Conservation (phyloP, 2,888 invertebrate genomes). For the Meliscaeva auricollis region DNA sequence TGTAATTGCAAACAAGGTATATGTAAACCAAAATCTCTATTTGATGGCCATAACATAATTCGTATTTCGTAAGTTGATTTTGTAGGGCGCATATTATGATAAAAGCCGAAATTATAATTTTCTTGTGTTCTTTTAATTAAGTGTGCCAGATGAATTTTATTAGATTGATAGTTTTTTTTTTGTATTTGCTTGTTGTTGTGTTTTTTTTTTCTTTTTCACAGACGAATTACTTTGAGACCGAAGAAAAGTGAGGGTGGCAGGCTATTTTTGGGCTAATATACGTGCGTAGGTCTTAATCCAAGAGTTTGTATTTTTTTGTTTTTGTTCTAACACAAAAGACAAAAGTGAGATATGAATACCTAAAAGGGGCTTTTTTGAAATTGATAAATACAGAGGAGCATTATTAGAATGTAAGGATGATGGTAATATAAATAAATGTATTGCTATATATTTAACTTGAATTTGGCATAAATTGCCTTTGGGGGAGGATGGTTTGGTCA, state of each 20-base stretch:
- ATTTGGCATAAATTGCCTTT: conserved; percentile 14
- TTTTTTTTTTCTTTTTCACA: conserved; percentile 29
- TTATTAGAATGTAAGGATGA: not conserved
- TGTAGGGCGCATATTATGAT: conserved; percentile 26
- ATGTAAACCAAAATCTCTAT: not conserved
- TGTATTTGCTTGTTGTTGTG: not conserved
- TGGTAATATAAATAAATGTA: conserved; percentile 22
- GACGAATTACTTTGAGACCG: conserved; percentile 17
- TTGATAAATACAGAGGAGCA: conserved; percentile 15
- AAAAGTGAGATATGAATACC: conserved; percentile 22
- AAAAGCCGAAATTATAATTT: conserved; percentile 40
- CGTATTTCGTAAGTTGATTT: conserved; percentile 3
- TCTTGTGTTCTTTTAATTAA: conserved; percentile 62
- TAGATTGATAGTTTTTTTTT: conserved; percentile 42
- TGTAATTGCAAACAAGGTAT: conserved; percentile 28
- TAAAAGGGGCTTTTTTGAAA: conserved; percentile 6
- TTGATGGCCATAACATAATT: not conserved
- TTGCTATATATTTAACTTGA: not conserved
- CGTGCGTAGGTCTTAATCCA: conserved; percentile 31
- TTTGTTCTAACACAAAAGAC: not conserved
- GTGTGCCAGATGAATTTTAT: conserved; percentile 60
- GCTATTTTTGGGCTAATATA: conserved; percentile 30
- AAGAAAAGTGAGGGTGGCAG: conserved; percentile 1
- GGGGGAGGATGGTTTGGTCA: conserved; percentile 4
- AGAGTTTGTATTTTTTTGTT: not conserved